Evolutionary conservation across 2,797 vertebrate genomes (phyloP).

Genomic region (Emydoidea blandingii): DNA sequence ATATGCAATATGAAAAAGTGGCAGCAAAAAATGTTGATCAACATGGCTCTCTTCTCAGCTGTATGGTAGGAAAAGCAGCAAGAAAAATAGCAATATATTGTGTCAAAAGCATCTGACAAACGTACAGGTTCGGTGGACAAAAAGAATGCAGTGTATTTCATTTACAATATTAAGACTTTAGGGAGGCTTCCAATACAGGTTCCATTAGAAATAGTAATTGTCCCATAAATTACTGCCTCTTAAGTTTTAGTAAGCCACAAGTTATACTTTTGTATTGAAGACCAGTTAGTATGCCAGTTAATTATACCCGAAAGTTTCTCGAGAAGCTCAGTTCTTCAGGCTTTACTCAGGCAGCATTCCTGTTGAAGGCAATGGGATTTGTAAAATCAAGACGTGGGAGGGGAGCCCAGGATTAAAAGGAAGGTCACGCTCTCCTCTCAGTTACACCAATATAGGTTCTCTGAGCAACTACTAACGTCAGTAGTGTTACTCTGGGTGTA

Average conservation of each 20-base stretch:
- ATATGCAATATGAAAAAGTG: not conserved
- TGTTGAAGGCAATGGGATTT: not conserved
- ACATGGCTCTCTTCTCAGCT: not conserved
- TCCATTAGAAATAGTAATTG: not conserved
- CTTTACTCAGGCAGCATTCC: not conserved
- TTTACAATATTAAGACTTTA: not conserved
- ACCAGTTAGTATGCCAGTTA: not conserved
- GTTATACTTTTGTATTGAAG: not conserved
- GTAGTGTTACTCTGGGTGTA: not conserved
- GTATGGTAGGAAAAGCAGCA: accelerated
- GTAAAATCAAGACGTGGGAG: not conserved
- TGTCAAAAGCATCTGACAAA: not conserved
- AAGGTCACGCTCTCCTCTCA: not conserved
- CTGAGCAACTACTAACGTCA: not conserved
- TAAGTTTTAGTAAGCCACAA: not conserved
- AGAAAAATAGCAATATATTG: not conserved
- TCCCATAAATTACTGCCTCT: not conserved
- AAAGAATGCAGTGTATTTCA: not conserved
- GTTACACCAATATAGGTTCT: not conserved
- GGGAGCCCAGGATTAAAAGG: not conserved
- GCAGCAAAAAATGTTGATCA: not conserved
- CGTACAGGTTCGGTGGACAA: not conserved
- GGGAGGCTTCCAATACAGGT: not conserved
- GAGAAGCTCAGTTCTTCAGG: accelerated
- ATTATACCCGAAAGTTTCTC: not conserved